Evolutionary conservation across 2,888 invertebrate genomes (phyloP).

Genomic region (Carabus problematicus): DNA sequence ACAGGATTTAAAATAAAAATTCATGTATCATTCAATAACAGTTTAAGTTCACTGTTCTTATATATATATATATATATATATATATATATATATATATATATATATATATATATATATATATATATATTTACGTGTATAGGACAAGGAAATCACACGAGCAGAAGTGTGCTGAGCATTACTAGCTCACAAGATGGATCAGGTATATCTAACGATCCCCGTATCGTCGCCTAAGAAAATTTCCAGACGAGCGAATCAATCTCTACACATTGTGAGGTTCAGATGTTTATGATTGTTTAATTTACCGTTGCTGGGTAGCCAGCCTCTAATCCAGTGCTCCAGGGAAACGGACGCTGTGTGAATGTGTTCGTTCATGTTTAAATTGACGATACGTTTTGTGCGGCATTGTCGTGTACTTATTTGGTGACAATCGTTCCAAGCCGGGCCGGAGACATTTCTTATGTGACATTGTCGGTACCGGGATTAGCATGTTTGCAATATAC

Average conservation of each 20-base stretch:
- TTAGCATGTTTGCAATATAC: conserved; percentile 21
- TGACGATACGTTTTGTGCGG: conserved; percentile 49
- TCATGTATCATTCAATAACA: too few species aligned
- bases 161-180: neutral
- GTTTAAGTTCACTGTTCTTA: too few species aligned
- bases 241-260: conserved; percentile 39
- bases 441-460: conserved; percentile 48
- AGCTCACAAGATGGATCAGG: neutral
- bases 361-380: conserved; percentile 42
- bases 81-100: too few species aligned
- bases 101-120: too few species aligned
- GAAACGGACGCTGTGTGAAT: conserved; percentile 35
- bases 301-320: conserved; percentile 37
- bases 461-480: conserved; percentile 48
- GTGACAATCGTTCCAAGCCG: conserved; percentile 49
- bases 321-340: conserved; percentile 32
- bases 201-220: neutral
- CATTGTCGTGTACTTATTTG: conserved; percentile 53
- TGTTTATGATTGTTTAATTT: conserved; percentile 43
- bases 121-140: too few species aligned
- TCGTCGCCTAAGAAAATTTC: conserved; percentile 31
- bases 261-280: too few species aligned
- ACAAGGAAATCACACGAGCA: too few species aligned
- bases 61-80: too few species aligned
- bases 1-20: too few species aligned